Evolutionary conservation across 1,140 invertebrate genomes (phyloP).

Genomic region (Aphaenogaster rudis): DNA sequence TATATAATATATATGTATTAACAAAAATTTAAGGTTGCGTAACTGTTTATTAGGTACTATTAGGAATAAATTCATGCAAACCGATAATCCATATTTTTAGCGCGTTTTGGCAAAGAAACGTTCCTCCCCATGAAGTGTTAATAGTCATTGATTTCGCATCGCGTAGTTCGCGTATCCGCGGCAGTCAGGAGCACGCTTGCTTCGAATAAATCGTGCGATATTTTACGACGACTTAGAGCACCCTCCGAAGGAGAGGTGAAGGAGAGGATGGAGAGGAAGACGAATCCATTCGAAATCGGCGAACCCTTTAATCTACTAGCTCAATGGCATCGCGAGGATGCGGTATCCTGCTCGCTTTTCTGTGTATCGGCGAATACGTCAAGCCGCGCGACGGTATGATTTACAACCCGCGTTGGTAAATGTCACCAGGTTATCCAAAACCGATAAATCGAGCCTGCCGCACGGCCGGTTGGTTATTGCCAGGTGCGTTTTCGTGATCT

Average conservation of each 20-base stretch:
- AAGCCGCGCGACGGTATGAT: slow-evolving; percentile 65
- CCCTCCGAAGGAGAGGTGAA: neutral
- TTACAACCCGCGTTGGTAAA: slow-evolving; percentile 66
- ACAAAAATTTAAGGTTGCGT: slow-evolving; percentile 18
- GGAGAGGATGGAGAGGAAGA: slow-evolving; percentile 37
- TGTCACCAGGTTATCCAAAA: slow-evolving; percentile 75
- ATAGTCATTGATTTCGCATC: slow-evolving; percentile 59
- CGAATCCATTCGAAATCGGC: slow-evolving; percentile 53
- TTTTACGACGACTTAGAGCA: slow-evolving; percentile 58
- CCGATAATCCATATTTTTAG: slow-evolving; percentile 34
- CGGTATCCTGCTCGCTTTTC: slow-evolving; percentile 31
- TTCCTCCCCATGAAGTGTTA: neutral
- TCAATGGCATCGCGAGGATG: slow-evolving; percentile 38
- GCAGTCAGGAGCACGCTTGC: slow-evolving; percentile 49
- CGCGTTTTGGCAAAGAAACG: neutral
- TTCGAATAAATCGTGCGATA: slow-evolving; percentile 57
- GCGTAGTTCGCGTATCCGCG: slow-evolving; percentile 18
- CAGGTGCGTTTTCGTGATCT: slow-evolving; percentile 69
- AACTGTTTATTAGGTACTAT: neutral
- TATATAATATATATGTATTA: neutral
- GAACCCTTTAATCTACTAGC: slow-evolving; percentile 60
- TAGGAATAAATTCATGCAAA: slow-evolving; percentile 32
- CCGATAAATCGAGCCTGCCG: slow-evolving; percentile 71
- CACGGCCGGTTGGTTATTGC: slow-evolving; percentile 59
- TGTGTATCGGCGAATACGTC: slow-evolving; percentile 65